Base-by-base conservation (phyloP, 2,888 invertebrate species). In the Heliconius ethilla region DNA sequence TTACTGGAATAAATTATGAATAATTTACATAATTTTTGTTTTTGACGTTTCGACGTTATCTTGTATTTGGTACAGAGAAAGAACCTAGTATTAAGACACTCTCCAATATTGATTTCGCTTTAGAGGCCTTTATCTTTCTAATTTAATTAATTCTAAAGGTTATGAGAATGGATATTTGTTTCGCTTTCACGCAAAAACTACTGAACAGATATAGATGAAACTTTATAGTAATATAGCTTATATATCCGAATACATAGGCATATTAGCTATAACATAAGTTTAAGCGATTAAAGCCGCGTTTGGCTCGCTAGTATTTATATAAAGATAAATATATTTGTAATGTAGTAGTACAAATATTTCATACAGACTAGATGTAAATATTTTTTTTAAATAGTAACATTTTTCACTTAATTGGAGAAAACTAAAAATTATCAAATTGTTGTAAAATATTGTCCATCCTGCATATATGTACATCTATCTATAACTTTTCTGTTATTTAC, bases 1-100 rank as follows among this genome's bases (percentile, higher is more conserved):
- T 69, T 45, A 69, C 15, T 69, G 15, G 7, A 40, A 69, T 69
- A 69, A 69, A 69, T 69, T 69, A 40, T 25, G 18, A 69, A 69
- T 69, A 69, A 45, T 45, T 40, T 40, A 69, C 18, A 40, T 69
- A 1, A 37, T n/a, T 40, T 69, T 69, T 63, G 9, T 25, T 45
- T 37, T 69, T 15, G 40, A 40, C 25, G n/a, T 15, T 45, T 25
- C 33, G 6, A 33, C 6, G 6, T 33, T 33, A 69, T 69, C 7
- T 22, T 51, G 7, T 9, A 25, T 40, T 25, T 40, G n/a, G 10
- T 22, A 15, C 5, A 15, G 7, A 40, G 7, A 69, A 9, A 69
- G 3, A 2, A 37, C 3, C 0, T 69, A 25, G 69, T 69, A 25
- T 40, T 69, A 7, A 40, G 13, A 69, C 3, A 7, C n/a, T 69